A percentile compares a stretch with the other conserved stretches of the same genome.
Evolutionary conservation across 1,140 invertebrate species (phyloP).

Genomic region (Heliconius nattereri): DNA sequence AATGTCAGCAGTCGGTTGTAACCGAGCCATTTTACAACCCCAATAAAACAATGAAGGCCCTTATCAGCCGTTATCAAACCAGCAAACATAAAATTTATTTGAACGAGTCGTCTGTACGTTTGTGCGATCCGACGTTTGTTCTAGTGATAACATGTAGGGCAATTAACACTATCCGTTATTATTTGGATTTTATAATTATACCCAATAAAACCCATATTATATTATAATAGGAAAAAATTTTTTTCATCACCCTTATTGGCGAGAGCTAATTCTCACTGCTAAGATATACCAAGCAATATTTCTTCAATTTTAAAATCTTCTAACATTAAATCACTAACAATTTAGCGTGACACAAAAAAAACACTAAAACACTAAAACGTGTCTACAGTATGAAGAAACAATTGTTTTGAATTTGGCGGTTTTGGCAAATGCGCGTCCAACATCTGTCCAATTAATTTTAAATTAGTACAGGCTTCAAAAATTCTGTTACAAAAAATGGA

Average conservation of each 20-base stretch:
- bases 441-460: slow-evolving; percentile 31
- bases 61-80: slow-evolving; percentile 76
- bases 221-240: background rate
- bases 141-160: slow-evolving; percentile 52
- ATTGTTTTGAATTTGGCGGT: slow-evolving; percentile 24
- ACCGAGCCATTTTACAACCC: slow-evolving; percentile 64
- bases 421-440: slow-evolving; percentile 15
- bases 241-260: background rate
- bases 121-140: slow-evolving; percentile 72
- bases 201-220: slow-evolving; percentile 5
- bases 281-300: background rate
- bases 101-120: slow-evolving; percentile 68
- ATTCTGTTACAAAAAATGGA: slow-evolving; percentile 20
- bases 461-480: slow-evolving; percentile 10
- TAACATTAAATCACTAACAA: background rate
- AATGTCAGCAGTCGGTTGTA: slow-evolving; percentile 55
- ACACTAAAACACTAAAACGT: background rate
- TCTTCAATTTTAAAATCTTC: background rate
- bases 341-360: background rate
- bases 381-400: background rate
- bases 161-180: slow-evolving; percentile 40
- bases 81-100: slow-evolving; percentile 78
- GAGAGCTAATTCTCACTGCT: background rate
- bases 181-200: slow-evolving; percentile 21
- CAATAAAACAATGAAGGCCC: slow-evolving; percentile 78